phyloP scores from a whole-genome alignment of 2,113 vertebrate species.

The Tragelaphus buxtoni region DNA sequence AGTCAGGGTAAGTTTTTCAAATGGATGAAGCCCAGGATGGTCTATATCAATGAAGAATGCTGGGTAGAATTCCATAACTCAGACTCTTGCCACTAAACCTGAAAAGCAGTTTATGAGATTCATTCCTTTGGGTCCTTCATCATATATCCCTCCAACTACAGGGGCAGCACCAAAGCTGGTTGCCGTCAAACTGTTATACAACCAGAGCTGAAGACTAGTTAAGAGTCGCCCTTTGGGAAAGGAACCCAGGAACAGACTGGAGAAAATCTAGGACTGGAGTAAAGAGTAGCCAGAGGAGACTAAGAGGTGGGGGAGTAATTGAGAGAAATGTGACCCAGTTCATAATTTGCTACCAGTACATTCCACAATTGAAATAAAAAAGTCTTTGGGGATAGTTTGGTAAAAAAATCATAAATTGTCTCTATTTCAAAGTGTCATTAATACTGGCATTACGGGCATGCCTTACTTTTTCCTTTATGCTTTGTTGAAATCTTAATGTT shows the following conservation, averaged over 20 bases:
- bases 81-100: not conserved
- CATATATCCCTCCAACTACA: not conserved
- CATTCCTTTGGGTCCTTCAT: not conserved
- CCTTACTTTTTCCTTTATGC: not conserved
- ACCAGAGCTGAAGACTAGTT: not conserved
- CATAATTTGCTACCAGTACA: not conserved
- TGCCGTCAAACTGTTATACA: not conserved
- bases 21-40: not conserved
- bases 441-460: not conserved
- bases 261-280: not conserved
- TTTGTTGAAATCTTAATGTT: not conserved
- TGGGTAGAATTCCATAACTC: not conserved
- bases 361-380: not conserved
- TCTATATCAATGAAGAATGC: not conserved
- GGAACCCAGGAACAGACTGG: too few species aligned
- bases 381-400: not conserved
- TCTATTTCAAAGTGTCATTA: not conserved
- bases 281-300: accelerated
- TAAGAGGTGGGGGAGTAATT: accelerated
- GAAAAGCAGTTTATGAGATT: not conserved
- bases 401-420: not conserved
- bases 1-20: not conserved
- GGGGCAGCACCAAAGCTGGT: not conserved
- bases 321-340: not conserved
- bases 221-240: not conserved